phyloP scores from a whole-genome alignment of 2,888 invertebrate species.

The Anagyrus pseudococci region DNA sequence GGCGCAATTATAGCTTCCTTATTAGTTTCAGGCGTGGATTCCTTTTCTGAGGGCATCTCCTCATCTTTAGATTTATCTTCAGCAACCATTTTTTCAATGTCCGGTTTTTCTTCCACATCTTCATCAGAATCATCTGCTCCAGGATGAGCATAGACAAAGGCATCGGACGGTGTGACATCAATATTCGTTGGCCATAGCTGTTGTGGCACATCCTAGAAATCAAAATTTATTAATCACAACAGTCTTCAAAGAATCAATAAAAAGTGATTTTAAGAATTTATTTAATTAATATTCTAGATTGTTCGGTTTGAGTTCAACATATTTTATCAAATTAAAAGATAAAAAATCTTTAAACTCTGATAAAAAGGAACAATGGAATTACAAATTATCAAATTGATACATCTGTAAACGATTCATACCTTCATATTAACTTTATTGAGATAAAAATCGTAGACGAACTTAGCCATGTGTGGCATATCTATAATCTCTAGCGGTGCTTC shows the following conservation, averaged over 20 bases:
- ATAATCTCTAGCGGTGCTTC: slow-evolving; percentile 69
- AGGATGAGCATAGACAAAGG: slow-evolving; percentile 71
- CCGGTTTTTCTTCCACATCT: slow-evolving; percentile 66
- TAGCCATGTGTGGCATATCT: slow-evolving; percentile 95
- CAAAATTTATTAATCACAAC: slow-evolving; percentile 5
- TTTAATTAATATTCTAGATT: no score
- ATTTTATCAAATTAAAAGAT: no score
- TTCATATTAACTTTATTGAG: slow-evolving; percentile 70
- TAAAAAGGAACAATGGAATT: no score
- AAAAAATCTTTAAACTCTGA: no score
- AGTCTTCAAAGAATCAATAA: no score
- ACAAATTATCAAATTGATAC: background rate
- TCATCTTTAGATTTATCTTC: slow-evolving; percentile 19
- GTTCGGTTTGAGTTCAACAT: no score
- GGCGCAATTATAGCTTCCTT: slow-evolving; percentile 40
- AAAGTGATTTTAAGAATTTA: no score
- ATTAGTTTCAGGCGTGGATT: background rate
- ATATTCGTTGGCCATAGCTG: slow-evolving; percentile 70
- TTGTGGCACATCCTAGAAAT: slow-evolving; percentile 54
- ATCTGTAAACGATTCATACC: slow-evolving; percentile 13
- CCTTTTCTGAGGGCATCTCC: background rate
- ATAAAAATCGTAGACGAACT: slow-evolving; percentile 94
- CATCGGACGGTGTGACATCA: slow-evolving; percentile 64
- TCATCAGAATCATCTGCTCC: slow-evolving; percentile 72
- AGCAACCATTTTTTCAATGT: slow-evolving; percentile 21